A percentile compares a stretch with the other conserved stretches of the same genome.
phyloP scores from a whole-genome alignment of 2,113 vertebrate species.

The Pachypanchax playfairii region DNA sequence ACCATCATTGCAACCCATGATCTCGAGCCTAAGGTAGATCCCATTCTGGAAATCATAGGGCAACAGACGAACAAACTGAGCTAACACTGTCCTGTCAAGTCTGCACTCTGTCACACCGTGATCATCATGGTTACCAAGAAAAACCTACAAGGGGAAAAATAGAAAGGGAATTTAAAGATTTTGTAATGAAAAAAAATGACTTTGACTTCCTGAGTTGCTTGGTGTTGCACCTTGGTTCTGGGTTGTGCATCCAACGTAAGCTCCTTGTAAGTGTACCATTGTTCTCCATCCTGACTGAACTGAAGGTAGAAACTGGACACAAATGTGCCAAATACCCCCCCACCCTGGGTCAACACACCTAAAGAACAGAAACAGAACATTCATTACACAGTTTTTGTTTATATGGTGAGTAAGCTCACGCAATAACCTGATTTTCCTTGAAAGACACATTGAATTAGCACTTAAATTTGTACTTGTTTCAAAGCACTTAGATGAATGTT shows the following conservation, averaged over 20 bases:
- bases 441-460: not conserved
- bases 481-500: not conserved
- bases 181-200: not conserved
- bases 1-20: constrained; percentile 88
- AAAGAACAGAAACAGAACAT: not conserved
- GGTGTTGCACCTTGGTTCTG: constrained; percentile 75
- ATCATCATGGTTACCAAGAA: constrained; percentile 74
- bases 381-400: not conserved
- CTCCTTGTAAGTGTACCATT: constrained; percentile 81
- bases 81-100: constrained; percentile 80
- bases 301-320: constrained; percentile 84
- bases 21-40: constrained; percentile 80
- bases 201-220: not conserved
- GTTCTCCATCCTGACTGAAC: constrained; percentile 81
- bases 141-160: constrained; percentile 67
- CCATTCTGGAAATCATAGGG: constrained; percentile 77
- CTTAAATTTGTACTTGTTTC: not conserved
- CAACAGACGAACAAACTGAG: constrained; percentile 82
- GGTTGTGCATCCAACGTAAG: constrained; percentile 54
- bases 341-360: constrained; percentile 85
- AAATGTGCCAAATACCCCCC: constrained; percentile 71
- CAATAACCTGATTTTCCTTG: too few relatives aligned
- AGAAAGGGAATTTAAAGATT: not conserved
- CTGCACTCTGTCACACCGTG: constrained; percentile 57
- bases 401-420: too few relatives aligned